Base-by-base conservation (phyloP, 1,140 invertebrate genomes). In the Hormaphis cornu region DNA sequence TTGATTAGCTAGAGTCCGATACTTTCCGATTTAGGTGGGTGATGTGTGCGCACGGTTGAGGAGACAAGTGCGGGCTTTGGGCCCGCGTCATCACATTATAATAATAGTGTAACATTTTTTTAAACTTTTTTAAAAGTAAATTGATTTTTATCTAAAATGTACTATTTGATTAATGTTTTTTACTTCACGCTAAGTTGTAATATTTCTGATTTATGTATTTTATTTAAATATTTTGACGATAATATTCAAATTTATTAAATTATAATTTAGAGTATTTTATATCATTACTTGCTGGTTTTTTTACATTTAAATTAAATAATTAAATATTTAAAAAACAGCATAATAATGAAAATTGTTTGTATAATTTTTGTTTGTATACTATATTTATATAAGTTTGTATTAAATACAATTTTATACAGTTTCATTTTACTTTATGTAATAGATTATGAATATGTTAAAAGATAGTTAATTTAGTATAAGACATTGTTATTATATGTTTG, bases 401-500 rank as follows among this genome's bases (percentile, higher is more conserved):
- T 37, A 35, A 16, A 22, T 9, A 35, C 33, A 37, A 35, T 56
- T n/a, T 18, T 20, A 58, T 24, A 40, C 20, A 40, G 40, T 40
- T 58, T 40, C 20, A 58, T 40, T 58, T 37, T 24, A 40, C 22
- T 58, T 22, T n/a, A n/a, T n/a, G 8, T 37, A 56, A 22, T 26
- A 24, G 22, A 58, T n/a, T 24, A 58, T 58, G 20, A 16, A 58
- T 58, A 24, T 58, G 54, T 58, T 58, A 26, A 40, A 35, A 35
- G n/a, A 12, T 35, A 22, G 30, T 22, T 40, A n/a, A n/a, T n/a
- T 40, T 37, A 24, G 33, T 37, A 40, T 58, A 58, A 40, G 20
- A n/a, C 40, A 40, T 58, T 58, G 54, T 58, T 58, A 58, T n/a
- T 58, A 58, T 5, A 16, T 58, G 37, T 58, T 58, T 58, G 20